Conservation (phyloP, 2,888 invertebrate genomes). For the Eulithis prunata region DNA sequence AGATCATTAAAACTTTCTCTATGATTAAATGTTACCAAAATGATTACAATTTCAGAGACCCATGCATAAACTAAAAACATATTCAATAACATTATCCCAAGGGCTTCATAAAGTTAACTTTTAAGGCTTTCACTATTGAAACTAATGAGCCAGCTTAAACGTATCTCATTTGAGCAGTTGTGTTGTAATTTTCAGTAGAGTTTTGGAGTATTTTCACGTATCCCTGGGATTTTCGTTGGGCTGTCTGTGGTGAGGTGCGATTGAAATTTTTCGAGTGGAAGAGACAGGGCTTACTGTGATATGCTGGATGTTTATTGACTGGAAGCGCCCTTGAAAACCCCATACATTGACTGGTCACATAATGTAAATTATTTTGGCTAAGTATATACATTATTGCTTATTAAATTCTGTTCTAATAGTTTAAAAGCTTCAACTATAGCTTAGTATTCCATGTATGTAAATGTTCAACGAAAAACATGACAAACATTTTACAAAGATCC, state of each 20-base stretch:
- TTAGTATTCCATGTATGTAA: no score
- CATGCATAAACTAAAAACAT: conserved; percentile 5
- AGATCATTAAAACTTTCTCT: no score
- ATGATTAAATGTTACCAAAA: background rate
- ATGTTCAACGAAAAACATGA: no score
- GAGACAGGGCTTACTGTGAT: conserved; percentile 67
- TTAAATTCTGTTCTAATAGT: no score
- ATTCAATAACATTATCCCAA: conserved; percentile 34
- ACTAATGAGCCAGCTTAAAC: conserved; percentile 64
- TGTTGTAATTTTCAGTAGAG: conserved; percentile 46
- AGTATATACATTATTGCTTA: no score
- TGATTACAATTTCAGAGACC: conserved; percentile 2
- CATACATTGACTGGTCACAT: no score
- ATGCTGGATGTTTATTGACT: conserved; percentile 39
- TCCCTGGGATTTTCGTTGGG: conserved; percentile 74
- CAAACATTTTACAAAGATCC: no score
- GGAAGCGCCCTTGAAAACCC: conserved; percentile 36
- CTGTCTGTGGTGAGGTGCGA: conserved; percentile 73
- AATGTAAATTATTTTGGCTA: no score
- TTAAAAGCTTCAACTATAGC: no score
- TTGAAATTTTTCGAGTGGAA: conserved; percentile 83
- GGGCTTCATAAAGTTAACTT: conserved; percentile 28
- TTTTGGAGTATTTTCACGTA: conserved; percentile 70
- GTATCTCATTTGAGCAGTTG: conserved; percentile 59
- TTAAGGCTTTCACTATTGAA: conserved; percentile 42